phyloP scores from a whole-genome alignment of 1,140 invertebrate species.

The Papilio aristodemus region DNA sequence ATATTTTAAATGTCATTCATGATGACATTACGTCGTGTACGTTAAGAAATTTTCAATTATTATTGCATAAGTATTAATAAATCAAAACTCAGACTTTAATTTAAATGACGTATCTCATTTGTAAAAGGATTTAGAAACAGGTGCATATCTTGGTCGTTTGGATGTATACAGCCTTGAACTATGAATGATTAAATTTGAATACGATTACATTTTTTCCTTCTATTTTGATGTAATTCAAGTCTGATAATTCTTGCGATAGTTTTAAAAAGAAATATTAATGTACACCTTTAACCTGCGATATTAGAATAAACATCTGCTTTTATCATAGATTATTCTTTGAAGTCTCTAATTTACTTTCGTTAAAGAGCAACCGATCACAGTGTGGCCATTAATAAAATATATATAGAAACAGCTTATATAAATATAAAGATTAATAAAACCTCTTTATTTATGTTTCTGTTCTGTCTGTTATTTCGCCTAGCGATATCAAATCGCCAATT shows the following conservation, averaged over 20 bases:
- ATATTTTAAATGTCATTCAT: background rate
- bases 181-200: conserved; percentile 17
- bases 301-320: background rate
- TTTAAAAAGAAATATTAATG: background rate
- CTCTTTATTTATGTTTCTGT: no score
- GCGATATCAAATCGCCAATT: background rate
- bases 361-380: background rate
- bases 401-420: background rate
- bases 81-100: conserved; percentile 2
- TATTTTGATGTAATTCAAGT: background rate
- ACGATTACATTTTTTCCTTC: conserved; percentile 11
- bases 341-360: background rate
- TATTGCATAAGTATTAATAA: background rate
- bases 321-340: conserved; percentile 1
- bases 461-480: no score
- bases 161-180: conserved; percentile 23
- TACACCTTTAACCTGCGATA: background rate
- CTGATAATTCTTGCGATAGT: background rate
- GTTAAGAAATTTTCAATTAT: background rate
- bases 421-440: no score
- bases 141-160: background rate
- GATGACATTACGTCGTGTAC: background rate
- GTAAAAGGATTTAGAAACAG: background rate
- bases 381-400: no score
- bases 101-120: background rate